A percentile compares a stretch with the other conserved stretches of the same genome.
phyloP scores from a whole-genome alignment of 2,797 vertebrate species.

The Cyclopterus lumpus region DNA sequence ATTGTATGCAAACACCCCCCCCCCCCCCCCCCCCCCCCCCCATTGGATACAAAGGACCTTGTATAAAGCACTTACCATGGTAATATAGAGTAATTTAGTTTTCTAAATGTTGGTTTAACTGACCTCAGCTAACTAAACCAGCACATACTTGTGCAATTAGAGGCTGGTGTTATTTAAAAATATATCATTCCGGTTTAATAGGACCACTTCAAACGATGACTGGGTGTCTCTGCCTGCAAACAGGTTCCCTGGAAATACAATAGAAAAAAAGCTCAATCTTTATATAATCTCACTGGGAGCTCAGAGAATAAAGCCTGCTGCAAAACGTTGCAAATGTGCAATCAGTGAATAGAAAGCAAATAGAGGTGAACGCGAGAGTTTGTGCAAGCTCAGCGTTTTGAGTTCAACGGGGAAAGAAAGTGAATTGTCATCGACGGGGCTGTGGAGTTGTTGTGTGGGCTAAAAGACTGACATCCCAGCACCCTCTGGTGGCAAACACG shows the following conservation, averaged over 20 bases:
- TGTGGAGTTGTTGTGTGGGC: not conserved
- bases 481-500: slow-evolving; percentile 48
- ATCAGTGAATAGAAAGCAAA: not conserved
- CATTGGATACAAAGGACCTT: slow-evolving; percentile 14
- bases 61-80: slow-evolving; percentile 5
- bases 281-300: not conserved
- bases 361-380: not conserved
- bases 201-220: not conserved
- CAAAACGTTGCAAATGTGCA: not conserved
- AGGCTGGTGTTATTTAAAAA: slow-evolving; percentile 25
- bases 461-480: slow-evolving; percentile 20
- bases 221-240: not conserved
- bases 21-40: not conserved
- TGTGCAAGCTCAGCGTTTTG: not conserved
- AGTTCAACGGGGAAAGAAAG: not conserved
- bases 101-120: slow-evolving; percentile 31
- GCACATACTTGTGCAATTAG: not conserved
- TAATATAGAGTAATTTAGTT: slow-evolving; percentile 17
- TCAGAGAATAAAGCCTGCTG: not conserved
- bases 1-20: slow-evolving; percentile 33
- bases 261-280: not conserved
- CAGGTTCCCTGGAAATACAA: not conserved
- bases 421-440: not conserved
- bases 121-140: slow-evolving; percentile 18
- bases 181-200: slow-evolving; percentile 18